Evolutionary conservation across 2,113 vertebrate species (phyloP).

Genomic region (Anas platyrhynchos): DNA sequence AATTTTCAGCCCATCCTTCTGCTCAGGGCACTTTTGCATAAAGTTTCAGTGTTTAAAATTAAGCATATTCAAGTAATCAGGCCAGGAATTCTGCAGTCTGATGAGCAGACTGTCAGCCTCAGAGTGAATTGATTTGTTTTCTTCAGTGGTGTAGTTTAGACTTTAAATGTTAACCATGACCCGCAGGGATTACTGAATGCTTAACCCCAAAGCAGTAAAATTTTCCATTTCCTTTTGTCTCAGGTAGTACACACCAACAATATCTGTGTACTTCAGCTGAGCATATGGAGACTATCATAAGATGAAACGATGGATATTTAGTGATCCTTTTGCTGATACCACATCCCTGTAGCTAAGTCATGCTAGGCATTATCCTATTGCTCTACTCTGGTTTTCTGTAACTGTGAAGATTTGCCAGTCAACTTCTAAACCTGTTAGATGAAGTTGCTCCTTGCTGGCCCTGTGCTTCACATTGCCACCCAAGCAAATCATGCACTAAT

Average conservation of each 20-base stretch:
- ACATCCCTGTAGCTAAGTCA: background rate
- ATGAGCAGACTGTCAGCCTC: background rate
- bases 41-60: background rate
- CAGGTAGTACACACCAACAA: background rate
- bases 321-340: background rate
- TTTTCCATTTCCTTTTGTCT: background rate
- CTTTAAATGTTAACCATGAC: background rate
- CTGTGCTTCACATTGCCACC: background rate
- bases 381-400: background rate
- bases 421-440: background rate
- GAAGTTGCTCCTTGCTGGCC: background rate
- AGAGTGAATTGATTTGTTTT: background rate
- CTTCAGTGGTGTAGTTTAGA: background rate
- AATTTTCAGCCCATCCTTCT: background rate
- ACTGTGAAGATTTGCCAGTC: background rate
- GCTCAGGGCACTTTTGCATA: background rate
- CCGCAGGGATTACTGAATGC: background rate
- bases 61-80: background rate
- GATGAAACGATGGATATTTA: background rate
- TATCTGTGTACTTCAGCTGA: background rate
- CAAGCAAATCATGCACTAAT: background rate
- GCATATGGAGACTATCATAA: background rate
- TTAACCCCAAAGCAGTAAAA: background rate
- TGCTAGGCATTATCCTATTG: background rate
- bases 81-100: background rate